A percentile compares a stretch with the other conserved stretches of the same genome.
These are phyloP conservation scores for Leiothrix lutea DNA, from an alignment of 2,113 vertebrate genomes.

Conservation along the genomic window DNA sequence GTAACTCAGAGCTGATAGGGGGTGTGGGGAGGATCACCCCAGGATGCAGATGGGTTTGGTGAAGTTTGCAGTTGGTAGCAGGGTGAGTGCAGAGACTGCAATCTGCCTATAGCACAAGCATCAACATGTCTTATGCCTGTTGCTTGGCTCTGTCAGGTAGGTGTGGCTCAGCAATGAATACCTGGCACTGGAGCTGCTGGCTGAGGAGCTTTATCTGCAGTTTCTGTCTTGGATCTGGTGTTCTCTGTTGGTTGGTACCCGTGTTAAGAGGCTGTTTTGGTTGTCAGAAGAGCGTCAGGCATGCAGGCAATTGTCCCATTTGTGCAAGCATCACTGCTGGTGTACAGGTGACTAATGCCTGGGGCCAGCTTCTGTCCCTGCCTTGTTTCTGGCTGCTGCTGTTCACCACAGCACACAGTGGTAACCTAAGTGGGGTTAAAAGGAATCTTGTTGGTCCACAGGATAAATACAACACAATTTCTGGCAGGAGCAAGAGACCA, in stretches of 20 bases:
- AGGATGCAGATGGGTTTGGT: not conserved
- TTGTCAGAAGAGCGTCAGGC: not conserved
- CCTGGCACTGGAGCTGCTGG: not conserved
- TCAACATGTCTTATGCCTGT: not conserved
- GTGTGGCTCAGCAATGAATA: not conserved
- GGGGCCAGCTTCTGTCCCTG: not conserved
- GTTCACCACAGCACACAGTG: rapidly evolving
- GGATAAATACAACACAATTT: rapidly evolving
- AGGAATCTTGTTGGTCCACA: not conserved
- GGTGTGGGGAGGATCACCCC: rapidly evolving
- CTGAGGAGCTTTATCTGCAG: constrained; percentile 13
- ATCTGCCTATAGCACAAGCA: rapidly evolving
- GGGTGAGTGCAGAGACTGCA: not conserved
- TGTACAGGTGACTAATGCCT: not conserved
- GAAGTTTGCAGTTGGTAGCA: not conserved
- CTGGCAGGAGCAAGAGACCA: not conserved
- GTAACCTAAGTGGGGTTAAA: not conserved
- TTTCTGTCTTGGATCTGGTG: not conserved
- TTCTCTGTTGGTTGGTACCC: not conserved
- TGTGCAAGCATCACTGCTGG: rapidly evolving
- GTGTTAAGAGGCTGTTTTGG: not conserved
- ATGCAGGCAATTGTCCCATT: not conserved
- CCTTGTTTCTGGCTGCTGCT: rapidly evolving
- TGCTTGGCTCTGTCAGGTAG: not conserved
- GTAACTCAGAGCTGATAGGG: not conserved